Evolutionary conservation across 1,140 invertebrate genomes (phyloP).

Genomic region (Kradibia gibbosae): DNA sequence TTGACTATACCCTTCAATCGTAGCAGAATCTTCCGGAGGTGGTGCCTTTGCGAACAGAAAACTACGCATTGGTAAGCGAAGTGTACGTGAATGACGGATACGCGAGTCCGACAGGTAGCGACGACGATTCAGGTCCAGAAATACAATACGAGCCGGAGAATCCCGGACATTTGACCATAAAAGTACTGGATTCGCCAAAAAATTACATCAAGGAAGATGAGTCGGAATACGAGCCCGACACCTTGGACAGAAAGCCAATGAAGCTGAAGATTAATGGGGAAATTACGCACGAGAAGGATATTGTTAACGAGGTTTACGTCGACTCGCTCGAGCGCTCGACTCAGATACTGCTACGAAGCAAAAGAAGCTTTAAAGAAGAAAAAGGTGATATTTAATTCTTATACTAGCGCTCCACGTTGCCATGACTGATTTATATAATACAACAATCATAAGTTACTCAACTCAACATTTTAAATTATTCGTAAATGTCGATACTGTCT

Average conservation of each 20-base stretch:
- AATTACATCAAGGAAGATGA: conserved; percentile 81
- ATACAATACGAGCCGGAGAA: conserved; percentile 76
- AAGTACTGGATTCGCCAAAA: conserved; percentile 82
- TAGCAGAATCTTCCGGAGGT: conserved; percentile 72
- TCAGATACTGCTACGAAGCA: conserved; percentile 74
- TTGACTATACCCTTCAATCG: no score
- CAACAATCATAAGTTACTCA: no score
- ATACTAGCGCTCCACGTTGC: no score
- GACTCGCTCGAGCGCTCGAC: conserved; percentile 75
- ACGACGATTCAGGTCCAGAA: conserved; percentile 75
- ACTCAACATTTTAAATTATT: no score
- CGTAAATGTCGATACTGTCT: no score
- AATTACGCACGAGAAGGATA: conserved; percentile 62
- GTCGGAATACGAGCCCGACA: conserved; percentile 88
- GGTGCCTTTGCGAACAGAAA: conserved; percentile 68
- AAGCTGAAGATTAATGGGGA: conserved; percentile 74
- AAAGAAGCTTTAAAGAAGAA: conserved; percentile 77
- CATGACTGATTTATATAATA: no score
- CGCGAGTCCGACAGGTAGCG: conserved; percentile 77
- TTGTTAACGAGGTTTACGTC: conserved; percentile 69
- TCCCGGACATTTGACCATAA: conserved; percentile 83
- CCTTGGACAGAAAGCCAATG: conserved; percentile 84
- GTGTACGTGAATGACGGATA: conserved; percentile 86
- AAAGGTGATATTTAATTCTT: conserved; percentile 36
- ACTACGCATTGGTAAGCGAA: conserved; percentile 82